These are phyloP conservation scores for Xenotilapia caudafasciata DNA, from an alignment of 2,113 vertebrate species.

Conservation along the genomic window DNA sequence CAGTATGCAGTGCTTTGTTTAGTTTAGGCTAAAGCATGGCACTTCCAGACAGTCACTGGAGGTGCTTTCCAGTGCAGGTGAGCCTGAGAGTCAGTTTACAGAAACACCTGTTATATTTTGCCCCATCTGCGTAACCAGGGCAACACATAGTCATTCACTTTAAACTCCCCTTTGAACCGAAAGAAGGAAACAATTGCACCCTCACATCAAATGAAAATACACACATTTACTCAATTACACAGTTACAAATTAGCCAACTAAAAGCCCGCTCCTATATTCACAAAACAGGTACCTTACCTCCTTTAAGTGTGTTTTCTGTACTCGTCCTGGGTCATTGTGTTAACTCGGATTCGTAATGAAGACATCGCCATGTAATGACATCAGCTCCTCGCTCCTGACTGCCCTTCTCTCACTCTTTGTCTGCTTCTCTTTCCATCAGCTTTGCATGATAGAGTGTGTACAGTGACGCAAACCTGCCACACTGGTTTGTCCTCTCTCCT, in stretches of 20 bases:
- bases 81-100: conserved; percentile 64
- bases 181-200: not conserved
- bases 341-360: not conserved
- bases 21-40: not conserved
- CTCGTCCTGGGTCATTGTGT: not conserved
- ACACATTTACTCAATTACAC: not conserved
- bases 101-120: conserved; percentile 61
- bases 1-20: not conserved
- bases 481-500: conserved; percentile 62
- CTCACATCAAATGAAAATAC: not conserved
- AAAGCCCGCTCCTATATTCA: not conserved
- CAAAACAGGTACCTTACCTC: conserved; percentile 33
- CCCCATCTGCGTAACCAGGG: conserved; percentile 48
- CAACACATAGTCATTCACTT: conserved; percentile 2
- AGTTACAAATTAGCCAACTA: not conserved
- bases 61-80: conserved; percentile 4
- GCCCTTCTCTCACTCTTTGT: not conserved
- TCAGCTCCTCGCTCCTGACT: conserved; percentile 19
- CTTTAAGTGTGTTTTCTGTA: not conserved
- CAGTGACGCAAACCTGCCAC: conserved; percentile 63
- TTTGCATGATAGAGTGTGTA: conserved; percentile 61
- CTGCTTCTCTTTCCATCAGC: conserved; percentile 42
- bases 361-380: conserved; percentile 3
- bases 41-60: not conserved
- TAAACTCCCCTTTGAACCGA: not conserved